phyloP scores from a whole-genome alignment of 2,888 invertebrate species.

The Urechis unicinctus region DNA sequence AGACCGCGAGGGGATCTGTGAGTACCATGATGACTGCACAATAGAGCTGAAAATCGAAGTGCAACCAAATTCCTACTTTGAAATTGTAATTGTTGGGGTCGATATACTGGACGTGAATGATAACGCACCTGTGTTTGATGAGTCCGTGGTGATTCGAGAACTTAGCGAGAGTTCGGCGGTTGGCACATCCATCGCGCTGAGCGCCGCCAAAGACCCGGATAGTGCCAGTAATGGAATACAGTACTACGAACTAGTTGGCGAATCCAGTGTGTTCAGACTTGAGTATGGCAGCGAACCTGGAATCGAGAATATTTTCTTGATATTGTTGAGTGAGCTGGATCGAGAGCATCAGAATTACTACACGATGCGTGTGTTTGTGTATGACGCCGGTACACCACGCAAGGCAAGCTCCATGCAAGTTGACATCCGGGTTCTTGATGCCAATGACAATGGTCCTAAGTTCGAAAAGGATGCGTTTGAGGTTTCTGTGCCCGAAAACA shows the following conservation, averaged over 20 bases:
- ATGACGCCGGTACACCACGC: slow-evolving; percentile 69
- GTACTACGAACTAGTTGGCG: slow-evolving; percentile 11
- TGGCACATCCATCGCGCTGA: slow-evolving; percentile 15
- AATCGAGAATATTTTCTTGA: not conserved
- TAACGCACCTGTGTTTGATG: slow-evolving; percentile 19
- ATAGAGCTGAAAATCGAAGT: slow-evolving; percentile 12
- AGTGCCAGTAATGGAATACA: slow-evolving; percentile 10
- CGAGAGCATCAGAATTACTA: slow-evolving; percentile 1
- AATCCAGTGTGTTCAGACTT: not conserved
- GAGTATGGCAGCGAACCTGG: not conserved
- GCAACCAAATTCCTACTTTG: slow-evolving; percentile 10
- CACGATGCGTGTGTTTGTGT: slow-evolving; percentile 54
- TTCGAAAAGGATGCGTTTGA: slow-evolving; percentile 13
- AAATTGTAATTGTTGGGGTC: slow-evolving; percentile 17
- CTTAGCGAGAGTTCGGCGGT: slow-evolving; percentile 16
- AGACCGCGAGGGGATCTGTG: slow-evolving; percentile 15
- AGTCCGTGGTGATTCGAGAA: slow-evolving; percentile 5
- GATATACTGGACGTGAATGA: slow-evolving; percentile 22
- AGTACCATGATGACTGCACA: slow-evolving; percentile 3
- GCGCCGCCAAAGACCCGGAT: slow-evolving; percentile 17
- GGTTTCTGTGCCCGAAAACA: slow-evolving; percentile 14
- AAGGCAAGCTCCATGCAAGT: slow-evolving; percentile 13
- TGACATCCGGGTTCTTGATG: slow-evolving; percentile 15
- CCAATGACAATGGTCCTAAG: slow-evolving; percentile 20
- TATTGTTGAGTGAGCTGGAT: slow-evolving; percentile 2